These are phyloP conservation scores for Drosophila elegans DNA, from an alignment of 1,140 invertebrate genomes.

Conservation along the genomic window DNA sequence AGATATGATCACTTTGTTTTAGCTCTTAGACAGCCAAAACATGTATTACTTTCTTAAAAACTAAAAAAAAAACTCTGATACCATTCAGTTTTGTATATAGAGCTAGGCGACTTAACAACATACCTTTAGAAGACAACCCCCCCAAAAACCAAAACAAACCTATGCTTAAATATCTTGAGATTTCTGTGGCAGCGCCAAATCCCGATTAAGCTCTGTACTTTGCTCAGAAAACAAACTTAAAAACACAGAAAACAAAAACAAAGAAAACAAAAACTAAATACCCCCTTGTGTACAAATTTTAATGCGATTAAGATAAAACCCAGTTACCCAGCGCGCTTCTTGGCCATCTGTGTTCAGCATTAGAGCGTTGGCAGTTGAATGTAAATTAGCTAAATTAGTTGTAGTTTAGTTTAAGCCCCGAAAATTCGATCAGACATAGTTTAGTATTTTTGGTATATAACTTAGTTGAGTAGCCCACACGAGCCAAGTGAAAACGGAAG, in stretches of 20 bases:
- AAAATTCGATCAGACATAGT: constrained; percentile 9
- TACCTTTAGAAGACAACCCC: not conserved
- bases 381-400: constrained; percentile 52
- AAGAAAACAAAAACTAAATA: not conserved
- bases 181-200: constrained; percentile 16
- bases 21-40: not conserved
- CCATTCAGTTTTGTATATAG: constrained; percentile 12
- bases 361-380: constrained; percentile 20
- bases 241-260: too few relatives aligned
- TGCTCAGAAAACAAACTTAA: constrained; percentile 7
- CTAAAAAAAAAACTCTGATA: not conserved
- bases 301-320: constrained; percentile 1
- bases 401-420: constrained; percentile 23
- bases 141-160: not conserved
- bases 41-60: not conserved
- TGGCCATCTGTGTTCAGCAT: constrained; percentile 33
- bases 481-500: constrained; percentile 44
- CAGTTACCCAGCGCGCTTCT: constrained; percentile 18
- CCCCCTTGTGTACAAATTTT: constrained; percentile 27
- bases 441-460: constrained; percentile 15
- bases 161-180: not conserved
- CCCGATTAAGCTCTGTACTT: constrained; percentile 1
- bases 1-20: not conserved
- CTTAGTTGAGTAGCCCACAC: constrained; percentile 10
- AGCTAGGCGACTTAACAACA: constrained; percentile 26